These are phyloP conservation scores for Parapristionchus giblindavisi DNA, from an alignment of 2,888 invertebrate genomes.

Conservation along the genomic window DNA sequence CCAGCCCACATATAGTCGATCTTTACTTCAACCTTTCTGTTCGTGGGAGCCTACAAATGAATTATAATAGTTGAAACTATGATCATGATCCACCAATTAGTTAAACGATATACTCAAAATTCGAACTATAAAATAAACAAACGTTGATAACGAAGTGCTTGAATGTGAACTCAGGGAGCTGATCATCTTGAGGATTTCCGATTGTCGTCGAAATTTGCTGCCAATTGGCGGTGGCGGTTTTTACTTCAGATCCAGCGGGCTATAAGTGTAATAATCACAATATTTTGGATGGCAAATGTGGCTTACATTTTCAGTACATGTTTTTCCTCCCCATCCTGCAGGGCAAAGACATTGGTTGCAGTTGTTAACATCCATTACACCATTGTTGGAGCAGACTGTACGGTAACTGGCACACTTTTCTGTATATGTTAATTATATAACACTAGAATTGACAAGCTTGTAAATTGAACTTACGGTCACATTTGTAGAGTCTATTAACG, in stretches of 20 bases:
- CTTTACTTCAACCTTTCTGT: conserved; percentile 9
- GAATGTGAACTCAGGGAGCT: conserved; percentile 31
- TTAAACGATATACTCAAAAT: too few species aligned
- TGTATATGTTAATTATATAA: background rate
- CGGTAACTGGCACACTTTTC: conserved; percentile 26
- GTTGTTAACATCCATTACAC: conserved; percentile 34
- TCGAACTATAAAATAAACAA: too few species aligned
- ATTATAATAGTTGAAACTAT: too few species aligned
- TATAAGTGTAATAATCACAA: background rate
- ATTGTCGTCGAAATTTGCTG: conserved; percentile 16
- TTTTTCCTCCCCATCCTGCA: conserved; percentile 30
- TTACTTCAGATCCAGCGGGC: conserved; percentile 12
- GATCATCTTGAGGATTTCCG: conserved; percentile 30
- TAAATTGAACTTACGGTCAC: conserved; percentile 18
- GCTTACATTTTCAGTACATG: conserved; percentile 7
- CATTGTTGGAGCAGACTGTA: conserved; percentile 18
- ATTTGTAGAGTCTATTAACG: conserved; percentile 18
- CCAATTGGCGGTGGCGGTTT: conserved; percentile 24
- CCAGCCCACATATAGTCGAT: conserved; percentile 36
- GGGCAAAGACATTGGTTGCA: conserved; percentile 34
- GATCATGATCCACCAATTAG: too few species aligned
- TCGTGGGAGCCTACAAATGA: conserved; percentile 5
- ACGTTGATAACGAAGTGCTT: conserved; percentile 34
- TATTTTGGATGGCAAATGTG: background rate
- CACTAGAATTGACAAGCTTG: background rate